Evolutionary conservation across 2,797 vertebrate genomes (phyloP), one percentile per base, ranked within the genome.

Genomic region (Tapirus indicus): DNA sequence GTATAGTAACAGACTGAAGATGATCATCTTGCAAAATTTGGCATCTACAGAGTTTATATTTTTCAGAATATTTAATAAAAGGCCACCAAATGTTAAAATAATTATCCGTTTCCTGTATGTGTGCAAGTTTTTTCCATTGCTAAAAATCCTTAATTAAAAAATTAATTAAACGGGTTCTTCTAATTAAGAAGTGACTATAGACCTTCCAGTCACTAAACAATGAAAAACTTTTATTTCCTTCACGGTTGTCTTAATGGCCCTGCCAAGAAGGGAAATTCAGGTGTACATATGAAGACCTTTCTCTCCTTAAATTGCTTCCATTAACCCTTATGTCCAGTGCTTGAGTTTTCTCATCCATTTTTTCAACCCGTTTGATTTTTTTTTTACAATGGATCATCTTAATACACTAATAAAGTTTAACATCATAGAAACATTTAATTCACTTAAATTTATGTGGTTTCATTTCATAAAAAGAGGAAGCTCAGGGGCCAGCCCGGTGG

Each of bases 61-160:
- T 98, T 98, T 98, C 94, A 97, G 98, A 98, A 98, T 98, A 98
- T 97, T 97, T 98, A 98, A 98, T 98, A 97, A 98, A 98, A 98
- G 98, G 97, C 97, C 98, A 98, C 97, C 98, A 98, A 98, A 98
- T 98, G 97, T 97, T 98, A 98, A 97, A 97, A 96, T 98, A 97
- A 97, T 98, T 97, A 97, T 96, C 95, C 52, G 74, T 97, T 98
- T 98, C 97, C 98, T 98, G 88, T 95, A 47, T 95, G 95, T 97
- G 97, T 96, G 95, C 74, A 86, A 89, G 79, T 96, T 96, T 95
- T 97, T 96, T 88, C 78, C 58, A 68, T 91, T 86, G 64, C 96
- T 97, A 95, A 95, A 97, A 95, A 95, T 95, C 96, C 91, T 92
- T 97, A 96, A 97, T 97, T 97, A 94, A 96, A 98, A 96, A 97